Base-by-base conservation (phyloP, 2,113 vertebrate species). In the Mustela lutreola region DNA sequence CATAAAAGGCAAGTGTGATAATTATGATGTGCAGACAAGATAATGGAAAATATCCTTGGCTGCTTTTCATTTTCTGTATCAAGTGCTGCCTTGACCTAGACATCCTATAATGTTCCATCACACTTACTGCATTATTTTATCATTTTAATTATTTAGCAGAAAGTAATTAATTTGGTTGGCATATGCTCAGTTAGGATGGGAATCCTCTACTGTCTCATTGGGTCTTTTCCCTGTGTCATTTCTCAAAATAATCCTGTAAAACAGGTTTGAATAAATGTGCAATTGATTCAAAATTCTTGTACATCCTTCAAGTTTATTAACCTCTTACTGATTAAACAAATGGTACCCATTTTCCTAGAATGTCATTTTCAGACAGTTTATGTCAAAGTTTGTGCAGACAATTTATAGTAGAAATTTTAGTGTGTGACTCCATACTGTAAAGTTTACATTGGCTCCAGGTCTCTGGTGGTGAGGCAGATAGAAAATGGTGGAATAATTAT, bases 11-110 rank as follows among this genome's bases (percentile, higher is more conserved):
- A 99, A 98, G 97, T 97, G 98, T 98, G 98, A 99, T 99, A 99
- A 99, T 99, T 99, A 99, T 98, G 98, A 99, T 98, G 98, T 98
- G 98, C 97, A 99, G 99, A 99, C 99, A 99, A 99, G 99, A 99
- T 99, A 99, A 99, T 99, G 98, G 98, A 99, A 99, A 99, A 98
- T 98, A 99, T 98, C 98, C 97, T 90, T 98, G 98, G 96, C 98
- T 98, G 98, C 98, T 98, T 98, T 99, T 99, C 99, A 99, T 99
- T 99, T 99, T 98, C 98, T 98, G 95, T 99, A 99, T 99, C 98
- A 99, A 98, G 98, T 99, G 92, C 97, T 95, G 96, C 98, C 97
- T 97, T 99, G 98, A 99, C 98, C 97, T 98, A 98, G 98, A 98
- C 98, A 99, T 99, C 97, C 97, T 97, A 98, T 98, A 99, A 99